phyloP scores from a whole-genome alignment of 2,113 vertebrate genomes.

The Hucho hucho region DNA sequence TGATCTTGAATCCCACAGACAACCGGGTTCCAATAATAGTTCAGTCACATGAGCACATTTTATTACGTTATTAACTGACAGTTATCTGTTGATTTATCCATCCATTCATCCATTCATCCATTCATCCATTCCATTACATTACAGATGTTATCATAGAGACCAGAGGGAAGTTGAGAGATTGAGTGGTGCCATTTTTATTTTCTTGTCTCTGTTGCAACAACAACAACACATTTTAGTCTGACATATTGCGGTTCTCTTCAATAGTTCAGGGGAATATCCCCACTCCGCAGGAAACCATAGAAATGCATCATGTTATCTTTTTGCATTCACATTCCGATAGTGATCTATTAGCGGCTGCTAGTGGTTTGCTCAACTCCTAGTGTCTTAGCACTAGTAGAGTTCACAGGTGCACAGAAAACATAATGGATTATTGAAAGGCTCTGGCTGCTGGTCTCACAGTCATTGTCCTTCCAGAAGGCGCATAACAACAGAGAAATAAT shows the following conservation, averaged over 20 bases:
- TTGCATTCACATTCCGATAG: neutral
- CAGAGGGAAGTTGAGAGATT: too few species aligned
- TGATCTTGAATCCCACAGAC: too few species aligned
- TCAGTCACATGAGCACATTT: too few species aligned
- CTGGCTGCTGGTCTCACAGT: slow-evolving; percentile 10
- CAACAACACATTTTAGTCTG: neutral
- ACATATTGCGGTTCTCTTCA: neutral
- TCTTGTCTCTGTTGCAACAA: too few species aligned
- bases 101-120: too few species aligned
- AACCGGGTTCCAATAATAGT: too few species aligned
- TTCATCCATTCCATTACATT: too few species aligned
- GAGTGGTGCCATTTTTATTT: too few species aligned
- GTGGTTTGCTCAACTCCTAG: slow-evolving; percentile 1
- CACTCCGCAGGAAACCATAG: neutral
- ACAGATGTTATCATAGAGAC: too few species aligned
- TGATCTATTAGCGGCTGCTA: neutral
- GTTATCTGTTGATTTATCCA: too few species aligned
- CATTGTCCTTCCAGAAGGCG: slow-evolving; percentile 16
- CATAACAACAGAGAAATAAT: neutral
- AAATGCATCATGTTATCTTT: neutral
- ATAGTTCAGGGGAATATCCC: neutral
- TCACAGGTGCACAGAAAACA: slow-evolving; percentile 27
- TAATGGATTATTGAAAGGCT: slow-evolving; percentile 27
- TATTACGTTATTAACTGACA: too few species aligned
- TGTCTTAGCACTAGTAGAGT: neutral